A percentile compares a stretch with the other conserved stretches of the same genome.
Evolutionary conservation across 1,140 invertebrate genomes (phyloP).

Genomic region (Meteorus sp.): DNA sequence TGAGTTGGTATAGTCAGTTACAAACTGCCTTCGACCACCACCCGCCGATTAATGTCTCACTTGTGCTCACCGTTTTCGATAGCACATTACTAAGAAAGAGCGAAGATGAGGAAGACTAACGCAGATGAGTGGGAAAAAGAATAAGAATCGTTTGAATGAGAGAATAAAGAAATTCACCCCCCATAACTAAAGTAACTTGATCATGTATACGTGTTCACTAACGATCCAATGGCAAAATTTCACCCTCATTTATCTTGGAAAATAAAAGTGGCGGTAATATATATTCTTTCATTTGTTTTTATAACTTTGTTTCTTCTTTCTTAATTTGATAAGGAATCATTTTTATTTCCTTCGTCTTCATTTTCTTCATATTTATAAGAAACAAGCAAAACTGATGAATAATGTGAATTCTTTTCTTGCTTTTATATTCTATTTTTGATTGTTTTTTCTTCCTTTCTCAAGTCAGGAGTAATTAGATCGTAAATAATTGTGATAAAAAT

Average conservation of each 20-base stretch:
- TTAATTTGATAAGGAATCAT: not conserved
- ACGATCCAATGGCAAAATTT: conserved; percentile 8
- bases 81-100: conserved; percentile 9
- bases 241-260: not conserved
- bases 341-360: too few species aligned
- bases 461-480: conserved; percentile 46
- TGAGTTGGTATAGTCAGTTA: conserved; percentile 40
- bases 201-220: conserved; percentile 15
- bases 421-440: not conserved
- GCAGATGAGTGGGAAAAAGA: too few species aligned
- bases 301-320: too few species aligned
- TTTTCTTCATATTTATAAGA: not conserved
- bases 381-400: conserved; percentile 1
- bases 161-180: not conserved
- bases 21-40: conserved; percentile 46
- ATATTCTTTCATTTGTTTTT: not conserved
- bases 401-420: conserved; percentile 17
- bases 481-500: conserved; percentile 58
- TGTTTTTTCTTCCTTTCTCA: conserved; percentile 7
- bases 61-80: conserved; percentile 37
- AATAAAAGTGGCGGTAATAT: conserved; percentile 2
- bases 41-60: conserved; percentile 54
- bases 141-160: too few species aligned
- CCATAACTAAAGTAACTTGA: conserved; percentile 2
- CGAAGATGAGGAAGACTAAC: too few species aligned